These are phyloP conservation scores for Palloptera scutellata DNA, from an alignment of 2,888 invertebrate genomes.

Conservation along the genomic window DNA sequence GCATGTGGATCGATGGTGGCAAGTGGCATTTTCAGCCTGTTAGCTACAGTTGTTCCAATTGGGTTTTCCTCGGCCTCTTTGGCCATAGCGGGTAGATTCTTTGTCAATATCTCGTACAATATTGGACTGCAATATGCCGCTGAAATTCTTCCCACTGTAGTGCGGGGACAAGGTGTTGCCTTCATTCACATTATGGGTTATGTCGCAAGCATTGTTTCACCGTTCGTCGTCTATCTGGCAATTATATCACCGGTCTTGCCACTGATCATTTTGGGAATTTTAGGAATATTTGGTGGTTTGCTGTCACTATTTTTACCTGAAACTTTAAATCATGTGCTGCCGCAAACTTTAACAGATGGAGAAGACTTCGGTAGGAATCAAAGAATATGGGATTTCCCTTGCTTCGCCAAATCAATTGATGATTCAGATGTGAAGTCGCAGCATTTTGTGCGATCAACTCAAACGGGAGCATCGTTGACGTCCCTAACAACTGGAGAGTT, in stretches of 20 bases:
- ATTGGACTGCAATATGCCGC: conserved; percentile 91
- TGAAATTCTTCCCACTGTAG: conserved; percentile 86
- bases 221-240: conserved; percentile 83
- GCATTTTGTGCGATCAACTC: conserved; percentile 58
- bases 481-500: conserved; percentile 71
- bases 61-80: conserved; percentile 75
- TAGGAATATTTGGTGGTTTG: conserved; percentile 79
- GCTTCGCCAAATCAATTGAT: conserved; percentile 71
- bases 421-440: conserved; percentile 52
- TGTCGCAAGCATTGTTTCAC: conserved; percentile 81
- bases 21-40: conserved; percentile 81
- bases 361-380: conserved; percentile 85
- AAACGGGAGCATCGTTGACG: conserved; percentile 67
- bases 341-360: conserved; percentile 85
- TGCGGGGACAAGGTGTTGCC: conserved; percentile 85
- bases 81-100: conserved; percentile 83
- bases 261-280: conserved; percentile 77
- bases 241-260: conserved; percentile 77
- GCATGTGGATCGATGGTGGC: conserved; percentile 81
- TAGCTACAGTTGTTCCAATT: conserved; percentile 76
- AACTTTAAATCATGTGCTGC: conserved; percentile 84
- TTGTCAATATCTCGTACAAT: conserved; percentile 88
- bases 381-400: conserved; percentile 83
- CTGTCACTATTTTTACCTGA: conserved; percentile 84
- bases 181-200: conserved; percentile 89